A percentile compares a stretch with the other conserved stretches of the same genome.
Conservation (phyloP, 1,140 invertebrate genomes). For the Macrotrachela quadricornifera region DNA sequence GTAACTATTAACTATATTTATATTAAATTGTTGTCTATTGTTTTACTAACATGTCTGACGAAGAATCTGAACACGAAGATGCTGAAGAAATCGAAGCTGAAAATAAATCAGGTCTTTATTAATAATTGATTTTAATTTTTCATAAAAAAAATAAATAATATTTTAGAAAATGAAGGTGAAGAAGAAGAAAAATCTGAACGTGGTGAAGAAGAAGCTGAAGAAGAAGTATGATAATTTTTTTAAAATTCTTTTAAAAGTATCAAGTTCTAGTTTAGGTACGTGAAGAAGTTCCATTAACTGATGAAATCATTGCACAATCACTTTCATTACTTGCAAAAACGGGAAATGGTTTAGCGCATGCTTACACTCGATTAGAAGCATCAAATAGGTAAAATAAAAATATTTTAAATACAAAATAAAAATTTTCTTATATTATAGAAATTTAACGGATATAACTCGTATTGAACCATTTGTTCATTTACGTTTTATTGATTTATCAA, state of each 20-base stretch:
- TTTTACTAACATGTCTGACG: too few relatives aligned
- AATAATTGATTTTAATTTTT: too few relatives aligned
- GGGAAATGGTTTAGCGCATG: conserved; percentile 27
- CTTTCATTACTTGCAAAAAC: conserved; percentile 27
- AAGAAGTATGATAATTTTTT: conserved; percentile 7
- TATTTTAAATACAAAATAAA: background rate
- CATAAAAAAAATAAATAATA: too few relatives aligned
- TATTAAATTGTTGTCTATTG: too few relatives aligned
- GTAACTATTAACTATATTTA: too few relatives aligned
- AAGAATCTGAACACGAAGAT: too few relatives aligned
- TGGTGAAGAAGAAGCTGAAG: conserved; percentile 13
- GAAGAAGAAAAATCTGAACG: conserved; percentile 11
- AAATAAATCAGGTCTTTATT: too few relatives aligned
- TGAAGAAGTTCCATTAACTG: conserved; percentile 20
- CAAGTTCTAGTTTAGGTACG: conserved; percentile 17
- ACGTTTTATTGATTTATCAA: conserved; percentile 24
- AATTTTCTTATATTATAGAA: conserved; percentile 12
- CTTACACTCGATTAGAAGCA: conserved; percentile 25
- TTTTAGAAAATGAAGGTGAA: conserved; percentile 10
- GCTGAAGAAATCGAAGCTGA: too few relatives aligned
- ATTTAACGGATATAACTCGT: conserved; percentile 22
- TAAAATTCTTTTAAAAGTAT: background rate
- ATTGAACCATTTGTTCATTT: conserved; percentile 25
- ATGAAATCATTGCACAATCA: conserved; percentile 23
- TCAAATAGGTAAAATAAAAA: conserved; percentile 18